Percentiles rank a stretch among this genome's conserved stretches.
Conservation (phyloP, 1,140 invertebrate genomes). For the Megalopta genalis region DNA sequence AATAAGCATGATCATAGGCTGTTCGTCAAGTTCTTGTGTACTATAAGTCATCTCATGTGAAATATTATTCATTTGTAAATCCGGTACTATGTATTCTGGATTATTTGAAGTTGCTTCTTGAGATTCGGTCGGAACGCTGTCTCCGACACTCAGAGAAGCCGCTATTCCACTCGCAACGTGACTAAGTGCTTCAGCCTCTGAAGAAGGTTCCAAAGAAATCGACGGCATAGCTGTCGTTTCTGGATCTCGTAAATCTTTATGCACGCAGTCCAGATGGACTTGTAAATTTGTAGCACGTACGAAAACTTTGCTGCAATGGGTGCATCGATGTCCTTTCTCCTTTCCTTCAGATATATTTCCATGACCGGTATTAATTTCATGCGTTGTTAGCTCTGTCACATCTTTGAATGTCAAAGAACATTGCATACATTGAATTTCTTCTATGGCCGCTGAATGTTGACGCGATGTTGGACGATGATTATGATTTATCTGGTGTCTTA, state of each 20-base stretch:
- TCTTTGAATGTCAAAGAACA: slow-evolving; percentile 71
- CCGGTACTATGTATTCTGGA: slow-evolving; percentile 64
- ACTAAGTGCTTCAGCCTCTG: slow-evolving; percentile 81
- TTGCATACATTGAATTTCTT: slow-evolving; percentile 68
- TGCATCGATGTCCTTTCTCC: slow-evolving; percentile 71
- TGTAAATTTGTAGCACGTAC: slow-evolving; percentile 70
- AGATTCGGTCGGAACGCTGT: slow-evolving; percentile 72
- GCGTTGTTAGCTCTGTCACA: slow-evolving; percentile 66
- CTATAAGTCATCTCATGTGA: slow-evolving; percentile 60
- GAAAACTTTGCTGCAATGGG: slow-evolving; percentile 74
- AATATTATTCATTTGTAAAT: slow-evolving; percentile 63
- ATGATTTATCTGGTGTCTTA: slow-evolving; percentile 84
- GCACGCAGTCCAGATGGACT: slow-evolving; percentile 72
- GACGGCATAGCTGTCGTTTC: slow-evolving; percentile 21
- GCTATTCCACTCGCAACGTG: slow-evolving; percentile 82
- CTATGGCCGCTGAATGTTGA: slow-evolving; percentile 47
- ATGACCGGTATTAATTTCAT: slow-evolving; percentile 73
- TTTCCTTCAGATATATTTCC: slow-evolving; percentile 59
- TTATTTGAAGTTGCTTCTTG: slow-evolving; percentile 25
- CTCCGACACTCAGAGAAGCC: slow-evolving; percentile 81
- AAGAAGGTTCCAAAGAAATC: slow-evolving; percentile 75
- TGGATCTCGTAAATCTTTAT: slow-evolving; percentile 65
- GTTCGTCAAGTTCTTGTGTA: slow-evolving; percentile 65
- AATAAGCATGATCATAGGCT: slow-evolving; percentile 76
- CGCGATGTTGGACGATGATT: slow-evolving; percentile 68